These are phyloP conservation scores for Cliona cf. orientalis DNA, from an alignment of 37 sponge, comb jelly and placozoan species.

Conservation along the genomic window DNA sequence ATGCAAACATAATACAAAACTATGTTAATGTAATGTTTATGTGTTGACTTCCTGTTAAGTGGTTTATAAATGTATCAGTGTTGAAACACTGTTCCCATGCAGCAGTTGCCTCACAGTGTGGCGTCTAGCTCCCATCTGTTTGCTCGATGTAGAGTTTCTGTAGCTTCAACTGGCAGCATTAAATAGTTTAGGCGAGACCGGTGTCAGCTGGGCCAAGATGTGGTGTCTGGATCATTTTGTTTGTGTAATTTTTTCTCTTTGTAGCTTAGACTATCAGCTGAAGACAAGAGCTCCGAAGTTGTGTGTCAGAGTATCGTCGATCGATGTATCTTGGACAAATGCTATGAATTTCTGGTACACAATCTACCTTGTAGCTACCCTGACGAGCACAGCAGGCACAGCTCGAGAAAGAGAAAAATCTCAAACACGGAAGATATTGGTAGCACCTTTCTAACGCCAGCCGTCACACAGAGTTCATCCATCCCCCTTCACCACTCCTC, in stretches of 20 bases:
- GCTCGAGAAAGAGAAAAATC: slow-evolving; percentile 26
- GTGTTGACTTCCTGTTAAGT: no score
- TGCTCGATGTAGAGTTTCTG: background rate
- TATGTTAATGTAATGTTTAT: no score
- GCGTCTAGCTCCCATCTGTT: background rate
- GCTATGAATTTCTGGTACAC: slow-evolving; percentile 50
- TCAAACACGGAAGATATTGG: slow-evolving; percentile 28
- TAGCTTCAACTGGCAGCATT: background rate
- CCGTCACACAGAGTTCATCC: slow-evolving; percentile 36
- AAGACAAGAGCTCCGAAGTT: slow-evolving; percentile 29
- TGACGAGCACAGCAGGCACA: slow-evolving; percentile 7
- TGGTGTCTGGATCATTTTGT: background rate
- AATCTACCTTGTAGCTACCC: slow-evolving; percentile 39
- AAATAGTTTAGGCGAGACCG: no score
- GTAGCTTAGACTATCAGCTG: slow-evolving; percentile 61
- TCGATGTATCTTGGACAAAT: slow-evolving; percentile 53
- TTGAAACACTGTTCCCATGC: no score
- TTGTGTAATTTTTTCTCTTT: background rate
- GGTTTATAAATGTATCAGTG: no score
- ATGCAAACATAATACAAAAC: no score
- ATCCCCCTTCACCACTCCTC: slow-evolving; percentile 30
- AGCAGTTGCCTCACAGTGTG: background rate
- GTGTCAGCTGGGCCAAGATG: no score
- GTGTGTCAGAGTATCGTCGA: slow-evolving; percentile 70
- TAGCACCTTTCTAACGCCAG: slow-evolving; percentile 52